Conservation (phyloP, 2,888 invertebrate species). For the Dolomedes plantarius region DNA sequence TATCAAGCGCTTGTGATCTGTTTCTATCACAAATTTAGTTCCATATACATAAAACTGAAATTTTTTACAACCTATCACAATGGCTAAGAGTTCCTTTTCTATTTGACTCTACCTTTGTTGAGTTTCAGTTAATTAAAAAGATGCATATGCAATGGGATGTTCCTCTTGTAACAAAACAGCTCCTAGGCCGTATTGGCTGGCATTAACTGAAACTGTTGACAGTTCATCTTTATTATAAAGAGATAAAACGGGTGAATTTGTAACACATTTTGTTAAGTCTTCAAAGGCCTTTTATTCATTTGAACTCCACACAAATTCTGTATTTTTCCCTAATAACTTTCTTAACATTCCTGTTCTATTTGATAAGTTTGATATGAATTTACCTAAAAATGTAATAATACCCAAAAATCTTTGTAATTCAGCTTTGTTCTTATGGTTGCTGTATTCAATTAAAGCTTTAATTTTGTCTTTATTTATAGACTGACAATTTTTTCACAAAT, state of each 20-base stretch:
- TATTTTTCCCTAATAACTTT: constrained; percentile 14
- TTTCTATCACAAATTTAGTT: constrained; percentile 15
- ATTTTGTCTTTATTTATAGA: not conserved
- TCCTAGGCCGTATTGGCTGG: constrained; percentile 17
- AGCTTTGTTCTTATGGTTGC: constrained; percentile 24
- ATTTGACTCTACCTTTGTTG: constrained; percentile 49
- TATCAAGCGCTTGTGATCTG: constrained; percentile 44
- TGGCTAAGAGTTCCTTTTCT: constrained; percentile 44
- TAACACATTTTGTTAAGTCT: constrained; percentile 1
- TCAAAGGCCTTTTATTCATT: constrained; percentile 10
- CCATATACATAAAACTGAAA: constrained; percentile 28
- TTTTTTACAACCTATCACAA: constrained; percentile 14
- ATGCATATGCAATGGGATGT: constrained; percentile 17
- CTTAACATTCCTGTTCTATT: not conserved
- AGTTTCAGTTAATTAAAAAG: constrained; percentile 27
- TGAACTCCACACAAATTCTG: not conserved
- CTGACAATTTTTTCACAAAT: not conserved
- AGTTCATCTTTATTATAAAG: constrained; percentile 4
- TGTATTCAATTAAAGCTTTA: constrained; percentile 20
- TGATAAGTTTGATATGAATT: constrained; percentile 31
- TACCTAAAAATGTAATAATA: constrained; percentile 44
- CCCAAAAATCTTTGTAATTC: constrained; percentile 58
- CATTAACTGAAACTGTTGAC: constrained; percentile 19
- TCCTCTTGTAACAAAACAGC: constrained; percentile 39
- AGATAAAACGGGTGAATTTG: not conserved